Evolutionary conservation across 2,888 invertebrate species (phyloP).

Genomic region (Raillietiella orientalis): DNA sequence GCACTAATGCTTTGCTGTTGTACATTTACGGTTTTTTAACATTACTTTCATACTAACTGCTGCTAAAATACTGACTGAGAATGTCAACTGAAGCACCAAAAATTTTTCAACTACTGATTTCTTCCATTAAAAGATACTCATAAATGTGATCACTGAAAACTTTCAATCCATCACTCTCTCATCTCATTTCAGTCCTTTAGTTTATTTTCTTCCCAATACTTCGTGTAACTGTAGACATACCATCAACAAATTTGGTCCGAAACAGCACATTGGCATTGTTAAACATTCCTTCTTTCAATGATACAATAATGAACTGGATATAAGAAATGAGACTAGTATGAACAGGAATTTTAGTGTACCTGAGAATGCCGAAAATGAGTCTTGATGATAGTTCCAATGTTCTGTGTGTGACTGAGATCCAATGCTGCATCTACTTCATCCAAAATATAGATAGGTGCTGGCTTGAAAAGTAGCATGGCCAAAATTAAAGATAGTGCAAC

Average conservation of each 20-base stretch:
- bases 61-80: too few species aligned
- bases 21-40: too few species aligned
- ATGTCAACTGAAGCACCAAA: too few species aligned
- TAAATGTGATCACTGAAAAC: too few species aligned
- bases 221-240: slow-evolving; percentile 61
- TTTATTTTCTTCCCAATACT: too few species aligned
- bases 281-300: slow-evolving; percentile 96
- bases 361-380: slow-evolving; percentile 61
- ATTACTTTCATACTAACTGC: too few species aligned
- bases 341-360: slow-evolving; percentile 15
- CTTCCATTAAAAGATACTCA: too few species aligned
- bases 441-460: slow-evolving; percentile 89
- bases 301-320: slow-evolving; percentile 80
- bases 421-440: slow-evolving; percentile 97
- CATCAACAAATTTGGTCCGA: slow-evolving; percentile 75
- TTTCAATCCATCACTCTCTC: too few species aligned
- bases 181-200: too few species aligned
- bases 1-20: too few species aligned
- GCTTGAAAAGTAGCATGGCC: slow-evolving; percentile 82
- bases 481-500: slow-evolving; percentile 85
- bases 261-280: slow-evolving; percentile 93
- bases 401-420: slow-evolving; percentile 91
- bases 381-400: slow-evolving; percentile 82
- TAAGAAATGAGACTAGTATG: slow-evolving; percentile 3
- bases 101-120: too few species aligned